Conservation (phyloP, 2,888 invertebrate species). For the Drosophila anceps region DNA sequence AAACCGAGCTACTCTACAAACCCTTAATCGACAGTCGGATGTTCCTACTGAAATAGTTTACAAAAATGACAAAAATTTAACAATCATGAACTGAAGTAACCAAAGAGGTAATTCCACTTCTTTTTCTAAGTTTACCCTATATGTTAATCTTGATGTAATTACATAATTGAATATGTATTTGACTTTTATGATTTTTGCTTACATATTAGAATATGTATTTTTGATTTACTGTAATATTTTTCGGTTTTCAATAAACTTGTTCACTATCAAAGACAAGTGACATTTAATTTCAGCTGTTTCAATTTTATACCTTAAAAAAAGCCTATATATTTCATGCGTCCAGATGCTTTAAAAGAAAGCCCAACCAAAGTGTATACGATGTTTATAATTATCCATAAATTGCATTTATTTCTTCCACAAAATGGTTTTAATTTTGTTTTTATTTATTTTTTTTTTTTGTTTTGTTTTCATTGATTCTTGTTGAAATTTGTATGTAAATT, state of each 20-base stretch:
- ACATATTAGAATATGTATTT: conserved; percentile 11
- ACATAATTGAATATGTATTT: conserved; percentile 52
- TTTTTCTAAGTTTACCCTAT: conserved; percentile 1
- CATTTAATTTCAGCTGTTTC: not conserved
- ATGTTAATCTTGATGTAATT: not conserved
- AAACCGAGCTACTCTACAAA: conserved; percentile 48
- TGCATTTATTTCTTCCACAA: conserved; percentile 77
- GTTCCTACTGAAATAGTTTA: conserved; percentile 12
- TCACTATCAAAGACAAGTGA: not conserved
- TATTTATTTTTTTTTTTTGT: conserved; percentile 42
- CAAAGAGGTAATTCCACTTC: not conserved
- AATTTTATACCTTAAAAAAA: not conserved
- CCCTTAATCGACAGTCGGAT: conserved; percentile 44
- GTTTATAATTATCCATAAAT: conserved; percentile 73
- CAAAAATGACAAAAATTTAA: not conserved
- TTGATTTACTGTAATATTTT: conserved; percentile 2
- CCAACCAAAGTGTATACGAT: not conserved
- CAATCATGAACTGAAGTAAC: not conserved
- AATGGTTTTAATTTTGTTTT: conserved; percentile 56
- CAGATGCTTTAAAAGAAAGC: not conserved
- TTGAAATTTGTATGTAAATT: conserved; percentile 76
- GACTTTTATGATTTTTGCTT: conserved; percentile 11
- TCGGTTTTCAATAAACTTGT: conserved; percentile 12
- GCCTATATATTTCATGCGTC: not conserved
- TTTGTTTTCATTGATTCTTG: conserved; percentile 63